A percentile compares a stretch with the other conserved stretches of the same genome.
Evolutionary conservation across 2,888 invertebrate species (phyloP).

Genomic region (Argyresthia albistria): DNA sequence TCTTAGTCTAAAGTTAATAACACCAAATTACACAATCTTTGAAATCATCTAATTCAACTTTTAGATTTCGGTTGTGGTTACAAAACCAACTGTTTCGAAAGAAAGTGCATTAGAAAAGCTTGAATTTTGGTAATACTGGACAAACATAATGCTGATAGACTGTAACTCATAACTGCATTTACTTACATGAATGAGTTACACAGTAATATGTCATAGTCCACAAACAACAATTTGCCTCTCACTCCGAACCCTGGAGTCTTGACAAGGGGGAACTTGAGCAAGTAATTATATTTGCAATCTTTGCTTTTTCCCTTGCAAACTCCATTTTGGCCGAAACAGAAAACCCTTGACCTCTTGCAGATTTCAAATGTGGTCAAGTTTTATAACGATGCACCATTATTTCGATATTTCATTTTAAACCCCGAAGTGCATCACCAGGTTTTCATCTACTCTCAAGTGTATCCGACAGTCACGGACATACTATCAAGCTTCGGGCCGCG

Average conservation of each 20-base stretch:
- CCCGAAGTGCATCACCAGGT: slow-evolving; percentile 63
- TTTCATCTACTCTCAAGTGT: slow-evolving; percentile 54
- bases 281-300: neutral
- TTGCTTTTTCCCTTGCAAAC: slow-evolving; percentile 45
- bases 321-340: slow-evolving; percentile 68
- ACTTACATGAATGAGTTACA: slow-evolving; percentile 70
- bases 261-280: slow-evolving; percentile 32
- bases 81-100: neutral
- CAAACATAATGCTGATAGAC: slow-evolving; percentile 7
- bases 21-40: no score
- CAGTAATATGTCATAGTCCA: slow-evolving; percentile 41
- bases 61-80: neutral
- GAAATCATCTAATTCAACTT: no score
- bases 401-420: neutral
- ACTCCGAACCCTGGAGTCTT: slow-evolving; percentile 70
- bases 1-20: no score
- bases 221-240: slow-evolving; percentile 57
- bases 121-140: neutral
- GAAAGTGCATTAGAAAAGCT: neutral
- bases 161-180: slow-evolving; percentile 45
- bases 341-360: slow-evolving; percentile 69
- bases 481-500: slow-evolving; percentile 71
- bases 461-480: slow-evolving; percentile 64
- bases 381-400: slow-evolving; percentile 63
- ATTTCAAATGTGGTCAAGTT: slow-evolving; percentile 66